Evolutionary conservation across 2,113 vertebrate genomes (phyloP).

Genomic region (Sinocyclocheilus anshuiensis): DNA sequence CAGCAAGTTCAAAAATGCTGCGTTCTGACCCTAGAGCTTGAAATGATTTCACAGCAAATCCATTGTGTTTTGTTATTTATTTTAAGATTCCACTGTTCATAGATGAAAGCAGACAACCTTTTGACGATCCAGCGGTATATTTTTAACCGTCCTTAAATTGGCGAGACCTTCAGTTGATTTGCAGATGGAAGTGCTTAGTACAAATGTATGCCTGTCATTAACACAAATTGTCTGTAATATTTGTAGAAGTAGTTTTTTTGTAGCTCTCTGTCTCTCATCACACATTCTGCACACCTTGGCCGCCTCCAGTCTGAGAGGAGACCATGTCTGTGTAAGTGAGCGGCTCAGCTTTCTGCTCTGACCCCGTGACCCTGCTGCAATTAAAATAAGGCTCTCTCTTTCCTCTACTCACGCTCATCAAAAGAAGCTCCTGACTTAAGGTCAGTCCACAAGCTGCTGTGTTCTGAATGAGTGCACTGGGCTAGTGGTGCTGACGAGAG

Average conservation of each 20-base stretch:
- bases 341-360: neutral
- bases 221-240: slow-evolving; percentile 51
- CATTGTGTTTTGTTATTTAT: slow-evolving; percentile 10
- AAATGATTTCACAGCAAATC: slow-evolving; percentile 25
- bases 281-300: slow-evolving; percentile 3
- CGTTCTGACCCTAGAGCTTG: slow-evolving; percentile 15
- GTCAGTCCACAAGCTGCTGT: neutral
- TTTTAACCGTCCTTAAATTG: neutral
- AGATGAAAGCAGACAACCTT: neutral
- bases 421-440: slow-evolving; percentile 18
- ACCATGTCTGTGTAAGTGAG: neutral
- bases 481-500: neutral
- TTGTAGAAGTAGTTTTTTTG: slow-evolving; percentile 39
- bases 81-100: slow-evolving; percentile 22
- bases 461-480: slow-evolving; percentile 28
- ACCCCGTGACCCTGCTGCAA: slow-evolving; percentile 27
- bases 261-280: slow-evolving; percentile 37
- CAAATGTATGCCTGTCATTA: slow-evolving; percentile 38
- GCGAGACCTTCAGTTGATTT: neutral
- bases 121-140: slow-evolving; percentile 11
- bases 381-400: slow-evolving; percentile 46
- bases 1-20: slow-evolving; percentile 4
- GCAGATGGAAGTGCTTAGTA: slow-evolving; percentile 9
- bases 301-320: slow-evolving; percentile 19
- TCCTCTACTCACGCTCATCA: slow-evolving; percentile 15